A percentile compares a stretch with the other conserved stretches of the same genome.
These are phyloP conservation scores for Allacma fusca DNA, from an alignment of 2,888 invertebrate species.

Conservation along the genomic window DNA sequence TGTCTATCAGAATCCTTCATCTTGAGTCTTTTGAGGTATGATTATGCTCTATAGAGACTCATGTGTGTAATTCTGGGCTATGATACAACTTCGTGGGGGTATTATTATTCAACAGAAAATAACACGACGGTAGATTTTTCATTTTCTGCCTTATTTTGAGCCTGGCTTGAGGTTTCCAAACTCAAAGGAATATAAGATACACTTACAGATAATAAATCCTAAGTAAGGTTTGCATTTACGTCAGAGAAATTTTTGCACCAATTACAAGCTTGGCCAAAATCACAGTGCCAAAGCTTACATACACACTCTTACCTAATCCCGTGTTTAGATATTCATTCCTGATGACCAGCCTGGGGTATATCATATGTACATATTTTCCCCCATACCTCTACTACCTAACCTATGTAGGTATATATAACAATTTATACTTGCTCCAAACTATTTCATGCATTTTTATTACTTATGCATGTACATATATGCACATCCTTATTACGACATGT, in stretches of 20 bases:
- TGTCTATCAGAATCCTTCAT: constrained; percentile 1
- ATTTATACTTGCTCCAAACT: neutral
- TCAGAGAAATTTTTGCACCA: constrained; percentile 16
- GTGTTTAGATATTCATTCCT: no score
- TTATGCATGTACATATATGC: neutral
- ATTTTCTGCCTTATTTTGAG: neutral
- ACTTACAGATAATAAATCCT: neutral
- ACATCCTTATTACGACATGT: neutral
- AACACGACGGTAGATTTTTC: neutral
- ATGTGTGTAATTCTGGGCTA: neutral
- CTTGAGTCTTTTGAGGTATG: neutral
- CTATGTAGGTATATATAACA: neutral
- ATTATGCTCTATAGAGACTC: neutral
- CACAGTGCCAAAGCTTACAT: neutral
- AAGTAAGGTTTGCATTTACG: neutral
- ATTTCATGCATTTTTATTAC: neutral
- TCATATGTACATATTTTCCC: neutral
- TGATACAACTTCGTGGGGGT: neutral
- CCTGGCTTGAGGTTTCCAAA: neutral
- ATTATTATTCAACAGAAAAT: constrained; percentile 16
- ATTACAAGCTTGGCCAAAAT: constrained; percentile 4
- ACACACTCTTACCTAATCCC: no score
- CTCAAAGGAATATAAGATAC: no score
- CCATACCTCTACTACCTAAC: neutral
- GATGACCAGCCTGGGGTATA: no score